Evolutionary conservation across 1,140 invertebrate species (phyloP).

Genomic region (Pogonomyrmex barbatus): DNA sequence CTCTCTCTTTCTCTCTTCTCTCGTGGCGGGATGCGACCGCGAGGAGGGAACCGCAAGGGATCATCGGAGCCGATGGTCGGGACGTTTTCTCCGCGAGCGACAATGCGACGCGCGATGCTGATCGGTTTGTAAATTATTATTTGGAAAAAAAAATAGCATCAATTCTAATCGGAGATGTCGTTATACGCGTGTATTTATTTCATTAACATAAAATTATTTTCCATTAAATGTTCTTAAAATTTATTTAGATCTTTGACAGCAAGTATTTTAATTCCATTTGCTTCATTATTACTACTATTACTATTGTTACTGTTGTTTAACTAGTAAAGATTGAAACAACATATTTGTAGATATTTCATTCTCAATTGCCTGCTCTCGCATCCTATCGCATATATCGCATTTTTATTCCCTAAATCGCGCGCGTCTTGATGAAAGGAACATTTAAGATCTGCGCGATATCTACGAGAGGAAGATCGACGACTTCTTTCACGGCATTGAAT

Average conservation of each 20-base stretch:
- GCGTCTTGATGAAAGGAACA: too few species aligned
- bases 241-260: not conserved
- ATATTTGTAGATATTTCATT: not conserved
- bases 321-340: not conserved
- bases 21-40: conserved; percentile 39
- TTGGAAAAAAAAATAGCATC: too few species aligned
- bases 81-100: conserved; percentile 9
- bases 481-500: not conserved
- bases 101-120: conserved; percentile 8
- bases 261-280: not conserved
- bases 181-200: too few species aligned
- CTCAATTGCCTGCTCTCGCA: not conserved
- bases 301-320: too few species aligned
- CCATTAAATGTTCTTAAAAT: not conserved
- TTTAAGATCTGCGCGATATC: not conserved
- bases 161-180: too few species aligned
- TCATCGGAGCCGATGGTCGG: conserved; percentile 11
- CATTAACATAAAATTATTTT: not conserved
- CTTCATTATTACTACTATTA: too few species aligned
- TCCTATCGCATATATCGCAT: not conserved
- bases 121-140: not conserved
- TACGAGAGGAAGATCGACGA: not conserved
- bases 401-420: not conserved
- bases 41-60: not conserved
- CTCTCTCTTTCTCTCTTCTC: conserved; percentile 36